Conservation (phyloP, 2,113 vertebrate genomes). For the Prionailurus viverrinus region DNA sequence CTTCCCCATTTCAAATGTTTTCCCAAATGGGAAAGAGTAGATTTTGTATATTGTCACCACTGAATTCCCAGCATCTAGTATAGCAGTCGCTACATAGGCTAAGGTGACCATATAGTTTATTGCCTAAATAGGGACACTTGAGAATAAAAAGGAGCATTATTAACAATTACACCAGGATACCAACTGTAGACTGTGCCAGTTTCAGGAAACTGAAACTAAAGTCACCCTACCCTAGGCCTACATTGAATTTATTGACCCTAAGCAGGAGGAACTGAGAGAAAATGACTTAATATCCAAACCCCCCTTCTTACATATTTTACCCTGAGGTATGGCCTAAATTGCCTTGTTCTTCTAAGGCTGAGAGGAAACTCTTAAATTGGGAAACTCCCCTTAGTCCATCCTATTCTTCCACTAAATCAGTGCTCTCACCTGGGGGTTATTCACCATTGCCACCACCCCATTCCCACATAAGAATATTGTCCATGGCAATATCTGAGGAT, state of each 20-base stretch:
- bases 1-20: not conserved
- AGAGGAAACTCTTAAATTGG: not conserved
- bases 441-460: not conserved
- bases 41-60: not conserved
- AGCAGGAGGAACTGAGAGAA: not conserved
- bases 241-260: not conserved
- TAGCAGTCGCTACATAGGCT: not conserved
- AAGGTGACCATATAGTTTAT: not conserved
- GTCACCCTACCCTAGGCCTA: not conserved
- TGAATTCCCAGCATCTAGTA: not conserved
- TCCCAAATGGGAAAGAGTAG: not conserved
- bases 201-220: not conserved
- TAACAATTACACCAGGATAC: not conserved
- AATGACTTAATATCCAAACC: not conserved
- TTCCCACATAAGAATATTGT: not conserved
- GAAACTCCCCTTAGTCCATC: not conserved
- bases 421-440: not conserved
- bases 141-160: not conserved
- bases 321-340: not conserved
- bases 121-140: not conserved
- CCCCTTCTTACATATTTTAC: not conserved
- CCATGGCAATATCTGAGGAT: not conserved
- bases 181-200: not conserved
- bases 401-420: not conserved
- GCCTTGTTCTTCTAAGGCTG: not conserved